phyloP scores from a whole-genome alignment of 92 coral and sea anemone genomes.

The Epizoanthus rinbou region DNA sequence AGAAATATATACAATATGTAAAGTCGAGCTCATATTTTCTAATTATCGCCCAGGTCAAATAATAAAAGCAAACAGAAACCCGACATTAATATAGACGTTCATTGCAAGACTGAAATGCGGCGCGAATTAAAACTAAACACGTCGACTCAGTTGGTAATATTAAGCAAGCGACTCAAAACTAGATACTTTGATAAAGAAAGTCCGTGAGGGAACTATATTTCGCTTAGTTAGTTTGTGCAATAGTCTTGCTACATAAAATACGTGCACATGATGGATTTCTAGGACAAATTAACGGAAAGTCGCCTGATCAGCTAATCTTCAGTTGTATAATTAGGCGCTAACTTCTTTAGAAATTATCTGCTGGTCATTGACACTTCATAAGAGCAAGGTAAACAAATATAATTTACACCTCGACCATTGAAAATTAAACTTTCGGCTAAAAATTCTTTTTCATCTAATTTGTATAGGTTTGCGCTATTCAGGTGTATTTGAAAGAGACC shows the following conservation, averaged over 20 bases:
- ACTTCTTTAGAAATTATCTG: slow-evolving; percentile 5
- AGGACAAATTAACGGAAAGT: neutral
- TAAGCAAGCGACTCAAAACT: no score
- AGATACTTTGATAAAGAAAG: no score
- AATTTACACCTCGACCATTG: slow-evolving; percentile 19
- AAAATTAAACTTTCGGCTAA: neutral
- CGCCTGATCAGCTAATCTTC: neutral
- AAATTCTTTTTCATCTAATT: slow-evolving; percentile 5
- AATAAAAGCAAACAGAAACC: no score
- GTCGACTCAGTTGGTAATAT: no score
- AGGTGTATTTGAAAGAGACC: neutral
- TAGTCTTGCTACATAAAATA: neutral
- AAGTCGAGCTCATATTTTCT: no score
- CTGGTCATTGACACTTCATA: slow-evolving; percentile 9
- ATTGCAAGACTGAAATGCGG: no score
- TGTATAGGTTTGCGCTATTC: neutral
- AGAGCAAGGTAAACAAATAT: neutral
- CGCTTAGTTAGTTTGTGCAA: neutral
- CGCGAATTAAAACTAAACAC: no score
- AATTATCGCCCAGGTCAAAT: no score
- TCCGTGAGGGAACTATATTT: no score
- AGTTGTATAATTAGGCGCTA: neutral
- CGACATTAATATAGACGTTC: no score
- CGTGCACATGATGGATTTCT: neutral
- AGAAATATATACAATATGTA: no score